Conservation (phyloP, 2,888 invertebrate species). For the Pyrochroa serraticornis region DNA sequence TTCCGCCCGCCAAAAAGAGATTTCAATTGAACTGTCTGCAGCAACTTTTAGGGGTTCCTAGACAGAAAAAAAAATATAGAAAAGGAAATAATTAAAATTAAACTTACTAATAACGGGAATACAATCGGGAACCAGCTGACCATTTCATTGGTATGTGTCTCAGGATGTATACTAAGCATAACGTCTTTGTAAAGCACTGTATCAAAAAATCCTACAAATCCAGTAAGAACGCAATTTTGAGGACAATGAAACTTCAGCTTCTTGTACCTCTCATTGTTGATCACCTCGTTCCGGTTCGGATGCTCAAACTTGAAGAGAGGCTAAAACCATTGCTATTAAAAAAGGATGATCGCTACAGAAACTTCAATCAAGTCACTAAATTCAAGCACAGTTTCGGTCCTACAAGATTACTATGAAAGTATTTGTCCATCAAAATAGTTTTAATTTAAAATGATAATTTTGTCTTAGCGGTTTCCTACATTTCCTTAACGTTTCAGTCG, state of each 20-base stretch:
- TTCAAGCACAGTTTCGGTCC: no score
- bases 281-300: conserved; percentile 74
- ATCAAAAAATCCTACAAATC: conserved; percentile 96
- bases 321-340: conserved; percentile 53
- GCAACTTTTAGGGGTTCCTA: conserved; percentile 77
- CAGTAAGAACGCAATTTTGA: conserved; percentile 85
- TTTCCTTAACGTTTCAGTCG: no score
- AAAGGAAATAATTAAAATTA: neutral
- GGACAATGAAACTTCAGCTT: conserved; percentile 71
- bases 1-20: conserved; percentile 87
- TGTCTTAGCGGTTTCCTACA: no score
- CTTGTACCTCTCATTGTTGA: conserved; percentile 77
- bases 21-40: conserved; percentile 72
- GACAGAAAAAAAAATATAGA: conserved; percentile 20
- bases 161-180: conserved; percentile 87
- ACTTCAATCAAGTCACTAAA: neutral
- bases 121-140: conserved; percentile 98
- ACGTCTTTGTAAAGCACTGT: conserved; percentile 84
- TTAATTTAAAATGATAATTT: no score
- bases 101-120: conserved; percentile 81
- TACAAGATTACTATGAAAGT: no score
- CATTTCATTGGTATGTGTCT: conserved; percentile 89
- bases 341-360: neutral
- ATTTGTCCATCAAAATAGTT: no score
- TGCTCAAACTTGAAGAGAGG: conserved; percentile 87